A percentile compares a stretch with the other conserved stretches of the same genome.
These are phyloP conservation scores for Anarhynchus alexandrinus DNA, from an alignment of 2,113 vertebrate species.

Conservation along the genomic window DNA sequence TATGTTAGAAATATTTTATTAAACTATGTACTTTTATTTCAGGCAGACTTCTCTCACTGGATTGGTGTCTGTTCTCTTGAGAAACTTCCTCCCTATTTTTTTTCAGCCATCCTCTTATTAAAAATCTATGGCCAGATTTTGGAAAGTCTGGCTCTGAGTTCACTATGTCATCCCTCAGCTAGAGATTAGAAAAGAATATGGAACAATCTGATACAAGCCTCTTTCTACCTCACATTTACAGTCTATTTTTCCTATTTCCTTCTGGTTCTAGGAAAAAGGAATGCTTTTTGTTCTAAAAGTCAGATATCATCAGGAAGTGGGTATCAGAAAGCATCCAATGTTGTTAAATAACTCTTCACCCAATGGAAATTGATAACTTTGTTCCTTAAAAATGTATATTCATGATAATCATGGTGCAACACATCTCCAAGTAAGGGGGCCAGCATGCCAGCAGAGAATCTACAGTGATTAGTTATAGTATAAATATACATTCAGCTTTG, in stretches of 20 bases:
- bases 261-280: background rate
- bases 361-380: background rate
- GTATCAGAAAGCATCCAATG: background rate
- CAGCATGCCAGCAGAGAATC: background rate
- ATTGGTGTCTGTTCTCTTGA: background rate
- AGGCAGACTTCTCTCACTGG: background rate
- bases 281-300: background rate
- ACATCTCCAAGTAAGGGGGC: background rate
- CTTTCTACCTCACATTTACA: background rate
- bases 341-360: background rate
- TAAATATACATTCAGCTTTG: background rate
- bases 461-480: background rate
- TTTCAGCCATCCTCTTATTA: background rate
- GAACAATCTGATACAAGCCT: background rate
- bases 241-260: background rate
- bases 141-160: background rate
- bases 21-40: background rate
- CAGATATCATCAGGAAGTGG: background rate
- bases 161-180: background rate
- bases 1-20: background rate
- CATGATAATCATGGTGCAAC: background rate
- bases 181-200: background rate
- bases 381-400: background rate
- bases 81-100: background rate
- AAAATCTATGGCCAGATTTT: background rate